Base-by-base conservation (phyloP, 2,113 vertebrate genomes). In the Mus spicilegus region DNA sequence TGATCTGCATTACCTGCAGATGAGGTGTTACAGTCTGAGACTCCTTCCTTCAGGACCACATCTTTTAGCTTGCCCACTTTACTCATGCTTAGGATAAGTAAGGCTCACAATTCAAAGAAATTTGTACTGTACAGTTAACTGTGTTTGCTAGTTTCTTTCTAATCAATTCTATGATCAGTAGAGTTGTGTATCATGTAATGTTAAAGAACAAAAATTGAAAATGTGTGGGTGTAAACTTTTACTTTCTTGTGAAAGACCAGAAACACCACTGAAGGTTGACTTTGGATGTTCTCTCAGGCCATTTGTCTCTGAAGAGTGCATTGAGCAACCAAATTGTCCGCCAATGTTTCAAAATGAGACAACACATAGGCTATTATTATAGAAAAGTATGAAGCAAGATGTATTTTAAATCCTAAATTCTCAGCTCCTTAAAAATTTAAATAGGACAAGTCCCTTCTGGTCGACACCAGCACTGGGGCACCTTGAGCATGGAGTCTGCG, bases 11-110 rank as follows among this genome's bases (percentile, higher is more conserved):
- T 58, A 42, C 51, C n/a, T 76, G 14, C 5, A 58, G 54, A n/a
- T 8, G 0, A 58, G 54, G 46, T 8, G 0, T 51, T 46, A 24
- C 22, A 77, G 20, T 13, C 85, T 76, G 22, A 49, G 22, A 28
- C 26, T 17, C 11, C 30, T 56, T 75, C 1, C 24, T 69, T 1
- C 2, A 22, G 6, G 3, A 20, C 4, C 58, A 9, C 1, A 46
- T 80, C 88, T 92, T 85, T 72, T 89, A 11, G 0, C 7, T n/a
- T 75, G 10, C 13, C 28, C 56, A 5, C 9, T 49, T 92, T 80
- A 9, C 54, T 42, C 5, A 19, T 89, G 28, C 70, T 7, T 69
- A 65, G 22, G 3, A 17, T 26, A 61, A 75, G 30, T 16, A 78
- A 65, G 72, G 80, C 36, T 73, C 42, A 49, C 19, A 49, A 46